These are phyloP conservation scores for Orycteropus afer DNA, from an alignment of 2,113 vertebrate species.

Conservation along the genomic window DNA sequence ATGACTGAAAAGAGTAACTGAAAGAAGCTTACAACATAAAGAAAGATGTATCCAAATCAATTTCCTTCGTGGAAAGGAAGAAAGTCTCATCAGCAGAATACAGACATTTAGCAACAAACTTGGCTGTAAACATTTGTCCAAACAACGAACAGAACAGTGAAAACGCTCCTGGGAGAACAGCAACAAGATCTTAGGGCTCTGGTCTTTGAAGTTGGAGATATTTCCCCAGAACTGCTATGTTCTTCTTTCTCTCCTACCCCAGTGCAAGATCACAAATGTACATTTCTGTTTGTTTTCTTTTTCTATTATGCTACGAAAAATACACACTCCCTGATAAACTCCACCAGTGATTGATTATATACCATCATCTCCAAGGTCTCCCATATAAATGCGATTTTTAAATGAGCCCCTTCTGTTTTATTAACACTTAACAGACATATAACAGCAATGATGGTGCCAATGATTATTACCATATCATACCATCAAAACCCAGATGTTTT, in stretches of 20 bases:
- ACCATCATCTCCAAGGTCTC: slow-evolving; percentile 46
- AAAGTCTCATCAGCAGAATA: slow-evolving; percentile 31
- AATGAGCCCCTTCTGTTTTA: slow-evolving; percentile 69
- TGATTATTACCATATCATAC: slow-evolving; percentile 47
- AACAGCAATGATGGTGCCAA: slow-evolving; percentile 63
- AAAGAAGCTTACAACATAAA: slow-evolving; percentile 10
- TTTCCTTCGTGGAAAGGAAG: background rate
- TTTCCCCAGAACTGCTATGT: slow-evolving; percentile 49
- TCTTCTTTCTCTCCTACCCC: slow-evolving; percentile 49
- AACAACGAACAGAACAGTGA: slow-evolving; percentile 47
- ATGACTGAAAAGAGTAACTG: slow-evolving; percentile 22
- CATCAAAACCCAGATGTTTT: slow-evolving; percentile 58
- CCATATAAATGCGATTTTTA: slow-evolving; percentile 64
- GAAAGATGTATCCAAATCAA: slow-evolving; percentile 1
- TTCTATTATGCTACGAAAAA: slow-evolving; percentile 59
- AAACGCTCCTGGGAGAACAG: slow-evolving; percentile 49
- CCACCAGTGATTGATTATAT: slow-evolving; percentile 62
- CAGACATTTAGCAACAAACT: slow-evolving; percentile 40
- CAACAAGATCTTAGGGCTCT: slow-evolving; percentile 55
- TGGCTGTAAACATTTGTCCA: slow-evolving; percentile 53
- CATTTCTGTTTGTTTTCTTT: slow-evolving; percentile 33
- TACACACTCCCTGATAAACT: slow-evolving; percentile 57
- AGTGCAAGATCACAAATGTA: slow-evolving; percentile 54
- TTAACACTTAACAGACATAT: slow-evolving; percentile 66
- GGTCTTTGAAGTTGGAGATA: slow-evolving; percentile 65